Conservation (phyloP, 1,140 invertebrate genomes). For the Ganaspis sp. region DNA sequence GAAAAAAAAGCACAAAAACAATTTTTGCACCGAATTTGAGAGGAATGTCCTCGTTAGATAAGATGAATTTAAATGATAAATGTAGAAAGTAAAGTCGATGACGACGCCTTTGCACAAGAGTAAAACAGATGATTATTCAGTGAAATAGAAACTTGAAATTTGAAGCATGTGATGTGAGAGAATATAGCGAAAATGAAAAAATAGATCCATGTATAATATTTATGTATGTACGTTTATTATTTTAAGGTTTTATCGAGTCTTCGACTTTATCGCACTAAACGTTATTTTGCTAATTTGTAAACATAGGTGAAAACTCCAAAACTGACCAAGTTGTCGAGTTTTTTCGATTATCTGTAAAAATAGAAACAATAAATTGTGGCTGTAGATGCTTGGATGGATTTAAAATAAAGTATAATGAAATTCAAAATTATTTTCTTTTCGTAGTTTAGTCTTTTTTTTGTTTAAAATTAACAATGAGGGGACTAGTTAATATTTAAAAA, state of each 20-base stretch:
- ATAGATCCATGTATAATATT: slow-evolving; percentile 59
- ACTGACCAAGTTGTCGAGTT: slow-evolving; percentile 12
- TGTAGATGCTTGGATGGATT: slow-evolving; percentile 16
- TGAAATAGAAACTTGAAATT: slow-evolving; percentile 57
- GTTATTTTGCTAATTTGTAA: slow-evolving; percentile 37
- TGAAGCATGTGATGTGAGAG: slow-evolving; percentile 45
- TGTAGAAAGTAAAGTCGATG: slow-evolving; percentile 26
- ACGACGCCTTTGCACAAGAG: slow-evolving; percentile 17
- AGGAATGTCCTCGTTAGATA: slow-evolving; percentile 44
- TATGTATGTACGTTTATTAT: slow-evolving; percentile 63
- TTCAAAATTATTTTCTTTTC: too few species aligned
- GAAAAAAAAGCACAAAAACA: slow-evolving; percentile 35
- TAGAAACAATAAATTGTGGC: slow-evolving; percentile 24
- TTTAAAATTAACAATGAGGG: too few species aligned
- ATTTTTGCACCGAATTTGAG: slow-evolving; percentile 43
- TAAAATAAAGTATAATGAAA: background rate
- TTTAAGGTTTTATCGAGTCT: slow-evolving; percentile 53
- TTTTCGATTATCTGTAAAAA: slow-evolving; percentile 41
- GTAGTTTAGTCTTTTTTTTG: too few species aligned
- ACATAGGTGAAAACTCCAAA: slow-evolving; percentile 34
- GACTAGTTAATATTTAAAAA: too few species aligned
- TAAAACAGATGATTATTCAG: slow-evolving; percentile 47
- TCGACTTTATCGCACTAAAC: slow-evolving; percentile 41
- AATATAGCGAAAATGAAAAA: slow-evolving; percentile 44
- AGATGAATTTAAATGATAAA: slow-evolving; percentile 46